phyloP scores from a whole-genome alignment of 2,797 vertebrate genomes.

The Pelodytes ibericus region DNA sequence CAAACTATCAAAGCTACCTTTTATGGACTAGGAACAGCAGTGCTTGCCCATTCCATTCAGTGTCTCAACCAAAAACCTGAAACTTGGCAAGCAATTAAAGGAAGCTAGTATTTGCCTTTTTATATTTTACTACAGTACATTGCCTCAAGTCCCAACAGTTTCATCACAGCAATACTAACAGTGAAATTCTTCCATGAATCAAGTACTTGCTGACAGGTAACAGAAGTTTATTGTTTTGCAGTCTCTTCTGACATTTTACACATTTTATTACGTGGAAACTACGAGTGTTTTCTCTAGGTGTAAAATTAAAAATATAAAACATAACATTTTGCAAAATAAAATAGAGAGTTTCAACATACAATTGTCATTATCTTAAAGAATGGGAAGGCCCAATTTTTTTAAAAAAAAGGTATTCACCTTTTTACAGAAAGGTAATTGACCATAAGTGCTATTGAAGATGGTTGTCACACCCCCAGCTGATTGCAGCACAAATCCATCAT shows the following conservation, averaged over 20 bases:
- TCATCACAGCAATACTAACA: constrained; percentile 65
- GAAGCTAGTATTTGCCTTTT: constrained; percentile 54
- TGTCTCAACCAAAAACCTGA: constrained; percentile 59
- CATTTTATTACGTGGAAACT: not conserved
- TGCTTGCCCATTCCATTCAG: not conserved
- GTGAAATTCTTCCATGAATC: constrained; percentile 63
- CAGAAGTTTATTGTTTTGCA: constrained; percentile 1
- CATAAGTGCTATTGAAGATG: not conserved
- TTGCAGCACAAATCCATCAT: not conserved
- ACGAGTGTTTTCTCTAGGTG: too few relatives aligned
- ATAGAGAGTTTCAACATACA: too few relatives aligned
- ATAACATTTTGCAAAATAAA: too few relatives aligned
- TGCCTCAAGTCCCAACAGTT: constrained; percentile 61
- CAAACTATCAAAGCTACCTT: constrained; percentile 10
- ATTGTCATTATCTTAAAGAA: too few relatives aligned
- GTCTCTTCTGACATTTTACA: not conserved
- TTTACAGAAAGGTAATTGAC: not conserved
- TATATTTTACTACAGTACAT: constrained; percentile 45
- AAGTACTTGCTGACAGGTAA: constrained; percentile 51
- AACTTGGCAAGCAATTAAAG: constrained; percentile 64
- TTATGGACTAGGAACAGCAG: not conserved
- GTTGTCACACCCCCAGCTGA: not conserved
- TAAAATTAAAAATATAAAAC: too few relatives aligned
- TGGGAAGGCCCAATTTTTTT: too few relatives aligned
- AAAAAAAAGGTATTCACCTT: too few relatives aligned